These are phyloP conservation scores for Tenthredo notha DNA, from an alignment of 2,888 invertebrate genomes.

Conservation along the genomic window DNA sequence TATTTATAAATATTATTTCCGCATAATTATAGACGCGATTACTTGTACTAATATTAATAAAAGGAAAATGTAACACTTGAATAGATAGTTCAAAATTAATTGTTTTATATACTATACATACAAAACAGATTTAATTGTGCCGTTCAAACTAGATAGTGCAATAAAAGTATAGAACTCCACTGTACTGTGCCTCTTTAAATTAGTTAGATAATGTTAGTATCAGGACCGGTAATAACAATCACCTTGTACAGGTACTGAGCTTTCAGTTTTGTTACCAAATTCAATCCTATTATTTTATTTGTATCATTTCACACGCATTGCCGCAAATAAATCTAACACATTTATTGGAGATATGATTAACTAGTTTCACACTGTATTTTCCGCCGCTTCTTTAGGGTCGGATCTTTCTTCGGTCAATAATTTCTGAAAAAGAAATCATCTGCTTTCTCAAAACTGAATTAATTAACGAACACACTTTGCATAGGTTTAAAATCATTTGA, in stretches of 20 bases:
- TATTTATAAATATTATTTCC: constrained; percentile 42
- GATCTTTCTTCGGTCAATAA: constrained; percentile 20
- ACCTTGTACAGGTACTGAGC: constrained; percentile 31
- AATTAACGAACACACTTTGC: not conserved
- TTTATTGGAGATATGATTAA: not conserved
- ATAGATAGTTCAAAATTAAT: not conserved
- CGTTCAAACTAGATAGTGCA: not conserved
- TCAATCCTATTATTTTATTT: not conserved
- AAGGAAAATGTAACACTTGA: not conserved
- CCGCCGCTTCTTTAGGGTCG: not conserved
- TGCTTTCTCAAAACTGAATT: not conserved
- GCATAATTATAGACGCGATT: not conserved
- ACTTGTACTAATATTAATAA: not conserved
- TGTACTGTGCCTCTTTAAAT: constrained; percentile 1
- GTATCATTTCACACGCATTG: not conserved
- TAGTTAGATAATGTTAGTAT: not conserved
- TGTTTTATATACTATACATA: constrained; percentile 1
- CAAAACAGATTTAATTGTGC: not conserved
- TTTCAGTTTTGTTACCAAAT: not conserved
- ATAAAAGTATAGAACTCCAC: constrained; percentile 8
- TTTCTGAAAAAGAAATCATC: constrained; percentile 21
- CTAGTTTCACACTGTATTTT: constrained; percentile 23
- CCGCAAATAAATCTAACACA: not conserved
- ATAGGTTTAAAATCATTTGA: not conserved
- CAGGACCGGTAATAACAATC: constrained; percentile 10